Base-by-base conservation (phyloP, 1,140 invertebrate genomes). In the Telenomus remus region DNA sequence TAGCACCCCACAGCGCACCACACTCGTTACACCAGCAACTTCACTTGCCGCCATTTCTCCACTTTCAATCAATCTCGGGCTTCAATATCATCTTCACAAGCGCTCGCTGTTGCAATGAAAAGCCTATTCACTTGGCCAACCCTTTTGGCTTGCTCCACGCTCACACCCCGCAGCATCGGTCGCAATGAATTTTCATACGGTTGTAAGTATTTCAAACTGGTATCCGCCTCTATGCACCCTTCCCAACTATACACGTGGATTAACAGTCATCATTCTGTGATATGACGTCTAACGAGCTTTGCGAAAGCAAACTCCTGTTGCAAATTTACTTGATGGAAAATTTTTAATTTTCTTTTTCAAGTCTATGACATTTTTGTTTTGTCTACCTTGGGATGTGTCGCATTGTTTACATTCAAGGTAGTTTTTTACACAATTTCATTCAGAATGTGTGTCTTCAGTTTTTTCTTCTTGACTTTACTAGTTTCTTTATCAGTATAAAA, bases 41-140 rank as follows among this genome's bases (percentile, higher is more conserved):
- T 73, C 81, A 48, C 64, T 78, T 63, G 74, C 75, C 72, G 79
- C 80, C 81, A 84, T 85, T 82, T 84, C 78, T 81, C 79, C 61
- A 43, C 74, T 59, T 79, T 79, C 69, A 76, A 73, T 79, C 75
- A 69, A 73, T 66, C 64, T 70, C 57, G 37, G 76, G 78, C 75
- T 85, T 84, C 80, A 81, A 80, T 81, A 85, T 86, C 85, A 87
- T 87, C 70, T 84, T 85, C 50, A 60, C 76, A 37, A 57, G 63
- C 19, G 37, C 65, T 61, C 44, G 64, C 46, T 46, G 60, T 43
- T 66, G 59, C 47, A 68, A 69, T 61, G 54, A 64, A 43, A 71
- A 71, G 72, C 64, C 46, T 64, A 51, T 66, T 72, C 57, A 35
- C 47, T 47, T 27, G 19, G 19, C 2, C 49, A 12, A 46, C 27